Base-by-base conservation (phyloP, 2,113 vertebrate species). In the Girardinichthys multiradiatus region DNA sequence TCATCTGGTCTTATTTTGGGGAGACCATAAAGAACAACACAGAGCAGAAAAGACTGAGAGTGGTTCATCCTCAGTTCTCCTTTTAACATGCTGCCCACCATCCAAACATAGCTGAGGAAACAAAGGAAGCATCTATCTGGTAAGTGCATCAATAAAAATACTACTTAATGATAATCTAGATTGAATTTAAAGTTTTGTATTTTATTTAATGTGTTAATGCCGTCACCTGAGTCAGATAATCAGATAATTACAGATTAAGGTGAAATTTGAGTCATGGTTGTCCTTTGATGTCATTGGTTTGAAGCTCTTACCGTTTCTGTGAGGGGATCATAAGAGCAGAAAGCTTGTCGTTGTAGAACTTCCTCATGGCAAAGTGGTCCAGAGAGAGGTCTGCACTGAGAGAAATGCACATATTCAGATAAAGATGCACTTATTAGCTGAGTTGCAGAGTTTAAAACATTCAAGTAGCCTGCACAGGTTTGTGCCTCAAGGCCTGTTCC, bases 291-390 rank as follows among this genome's bases (percentile, higher is more conserved):
- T 65, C 19, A 27, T 2, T 26, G 6, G 15, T 39, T 6, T n/a
- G 21, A 14, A 4, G 14, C 14, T 39, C 83, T 80, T 93, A 96
- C 97, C 97, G 95, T 93, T 94, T 97, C 81, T 98, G 97, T 6
- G 97, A 98, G 0, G 97, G 96, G 12, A 95, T 96, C 96, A 98
- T 97, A 83, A 95, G 88, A 27, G 93, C 79, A 1, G 95, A 95
- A 74, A 98, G 94, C 72, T 96, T 96, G 87, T 98, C 95, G 68
- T 94, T 95, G 61, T 95, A 97, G 91, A 96, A 98, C 81, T 95
- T 96, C 93, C 95, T 97, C 96, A 97, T 98, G 63, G 97, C 96
- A 74, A 97, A 98, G 79, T 95, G 95, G 91, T 98, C 96, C 0
- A 98, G 93, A 85, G 96, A 96, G 82, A 97, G 94, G 89, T 96